phyloP scores from a whole-genome alignment of 2,113 vertebrate species.

The Talpa occidentalis region DNA sequence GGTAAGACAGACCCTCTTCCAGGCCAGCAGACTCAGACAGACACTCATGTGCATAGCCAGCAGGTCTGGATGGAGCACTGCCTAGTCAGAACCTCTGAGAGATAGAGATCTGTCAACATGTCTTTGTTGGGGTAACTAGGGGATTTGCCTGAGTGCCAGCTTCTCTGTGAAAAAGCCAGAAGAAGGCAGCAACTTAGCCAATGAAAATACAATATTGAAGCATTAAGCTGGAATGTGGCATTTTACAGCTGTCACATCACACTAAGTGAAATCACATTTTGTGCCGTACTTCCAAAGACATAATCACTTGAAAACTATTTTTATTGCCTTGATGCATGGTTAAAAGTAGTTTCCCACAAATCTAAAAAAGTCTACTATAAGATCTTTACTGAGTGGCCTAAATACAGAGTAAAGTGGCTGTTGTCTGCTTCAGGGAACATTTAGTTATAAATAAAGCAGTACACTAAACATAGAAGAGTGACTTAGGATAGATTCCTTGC shows the following conservation, averaged over 20 bases:
- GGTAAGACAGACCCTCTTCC: not conserved
- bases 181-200: not conserved
- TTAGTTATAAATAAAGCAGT: conserved; percentile 23
- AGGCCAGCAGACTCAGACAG: not conserved
- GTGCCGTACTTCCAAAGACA: conserved; percentile 61
- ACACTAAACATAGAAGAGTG: not conserved
- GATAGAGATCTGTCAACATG: conserved; percentile 10
- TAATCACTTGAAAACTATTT: conserved; percentile 72
- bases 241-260: conserved; percentile 61
- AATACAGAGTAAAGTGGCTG: conserved; percentile 30
- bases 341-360: conserved; percentile 37
- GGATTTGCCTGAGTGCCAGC: conserved; percentile 46
- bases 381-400: not conserved
- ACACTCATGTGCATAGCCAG: not conserved
- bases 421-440: conserved; percentile 41
- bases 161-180: conserved; percentile 39
- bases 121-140: not conserved
- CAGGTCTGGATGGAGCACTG: not conserved
- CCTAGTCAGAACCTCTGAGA: conserved; percentile 31
- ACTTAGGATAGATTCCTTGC: not conserved
- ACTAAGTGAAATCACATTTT: conserved; percentile 70
- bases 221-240: conserved; percentile 33
- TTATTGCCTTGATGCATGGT: conserved; percentile 45
- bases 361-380: not conserved
- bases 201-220: conserved; percentile 53